Evolutionary conservation across 2,888 invertebrate species (phyloP).

Genomic region (Erebia ligea): DNA sequence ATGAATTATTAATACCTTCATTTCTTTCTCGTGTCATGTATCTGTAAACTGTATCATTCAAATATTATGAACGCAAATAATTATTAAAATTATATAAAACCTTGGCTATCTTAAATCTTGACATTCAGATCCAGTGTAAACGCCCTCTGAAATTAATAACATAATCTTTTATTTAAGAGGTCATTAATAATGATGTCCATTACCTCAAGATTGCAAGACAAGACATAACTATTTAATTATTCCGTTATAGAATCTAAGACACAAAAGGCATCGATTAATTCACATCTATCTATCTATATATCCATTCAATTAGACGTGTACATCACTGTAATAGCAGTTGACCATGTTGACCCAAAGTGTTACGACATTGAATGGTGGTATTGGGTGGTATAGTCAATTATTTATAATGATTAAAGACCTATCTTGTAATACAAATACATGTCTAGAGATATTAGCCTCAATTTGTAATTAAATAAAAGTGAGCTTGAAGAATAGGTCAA

Average conservation of each 20-base stretch:
- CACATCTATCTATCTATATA: no score
- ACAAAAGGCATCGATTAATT: slow-evolving; percentile 33
- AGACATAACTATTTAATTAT: slow-evolving; percentile 20
- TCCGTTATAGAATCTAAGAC: slow-evolving; percentile 23
- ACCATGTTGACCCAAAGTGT: slow-evolving; percentile 10
- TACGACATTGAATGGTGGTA: background rate
- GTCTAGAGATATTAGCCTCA: background rate
- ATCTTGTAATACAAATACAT: background rate
- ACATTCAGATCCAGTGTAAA: no score
- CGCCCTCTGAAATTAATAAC: no score
- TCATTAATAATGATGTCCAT: slow-evolving; percentile 35
- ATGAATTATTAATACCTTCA: no score
- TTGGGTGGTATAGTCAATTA: background rate
- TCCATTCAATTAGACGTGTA: slow-evolving; percentile 12
- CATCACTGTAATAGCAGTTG: background rate
- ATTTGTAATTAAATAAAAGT: background rate
- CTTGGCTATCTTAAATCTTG: no score
- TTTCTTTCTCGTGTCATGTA: no score
- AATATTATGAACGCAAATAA: no score
- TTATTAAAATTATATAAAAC: no score
- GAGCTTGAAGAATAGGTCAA: background rate
- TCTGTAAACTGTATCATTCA: no score
- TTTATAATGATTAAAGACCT: slow-evolving; percentile 1
- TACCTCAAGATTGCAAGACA: slow-evolving; percentile 20
- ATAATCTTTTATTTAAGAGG: slow-evolving; percentile 21